Base-by-base conservation (phyloP, 2,888 invertebrate species). In the Standfussiana lucernea region DNA sequence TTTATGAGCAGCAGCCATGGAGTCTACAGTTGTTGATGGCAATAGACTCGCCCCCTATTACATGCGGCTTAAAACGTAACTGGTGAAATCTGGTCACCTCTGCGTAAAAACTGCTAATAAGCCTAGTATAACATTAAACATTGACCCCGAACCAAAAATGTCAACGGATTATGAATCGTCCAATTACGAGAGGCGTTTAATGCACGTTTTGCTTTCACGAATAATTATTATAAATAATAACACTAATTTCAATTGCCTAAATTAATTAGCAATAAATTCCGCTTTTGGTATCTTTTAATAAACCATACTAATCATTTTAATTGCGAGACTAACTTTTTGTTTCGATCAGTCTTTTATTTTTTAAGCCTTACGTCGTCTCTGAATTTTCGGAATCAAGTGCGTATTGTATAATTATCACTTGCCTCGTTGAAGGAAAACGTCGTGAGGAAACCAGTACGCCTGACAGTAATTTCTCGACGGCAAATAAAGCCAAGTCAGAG, bases 211-310 rank as follows among this genome's bases (percentile, higher is more conserved):
- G 73, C 73, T 73, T 50, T 61, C 42, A 74, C 32, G 56, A 10
- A 56, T 75, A 77, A 68, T 69, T 37, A 53, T 59, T 80, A 32
- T 66, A 66, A 79, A 66, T 73, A 61, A 53, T 73, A 50, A 18
- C 37, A 15, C 32, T 45, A 53, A 66, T 73, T 61, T 79, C n/a
- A 66, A 50, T 1, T 28, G 35, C 47, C 42, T 67, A 13, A 61
- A 66, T 79, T 66, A 45, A 67, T 67, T 61, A 35, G 45, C 66
- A 5, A 35, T 59, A n/a, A 69, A 66, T 65, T 66, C 50, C 35
- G 40, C 10, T 45, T 10, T 45, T 53, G 15, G 6, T 40, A 24
- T 37, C 10, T 53, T 32, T 40, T 47, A 47, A 18, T 40, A 47
- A 28, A 56, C 28, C 18, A 2, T 32, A 6, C 7, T 2, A 2